Percentiles rank a stretch among this genome's conserved stretches.
Evolutionary conservation across 2,113 vertebrate genomes (phyloP).

Genomic region (Brachionichthys hirsutus): DNA sequence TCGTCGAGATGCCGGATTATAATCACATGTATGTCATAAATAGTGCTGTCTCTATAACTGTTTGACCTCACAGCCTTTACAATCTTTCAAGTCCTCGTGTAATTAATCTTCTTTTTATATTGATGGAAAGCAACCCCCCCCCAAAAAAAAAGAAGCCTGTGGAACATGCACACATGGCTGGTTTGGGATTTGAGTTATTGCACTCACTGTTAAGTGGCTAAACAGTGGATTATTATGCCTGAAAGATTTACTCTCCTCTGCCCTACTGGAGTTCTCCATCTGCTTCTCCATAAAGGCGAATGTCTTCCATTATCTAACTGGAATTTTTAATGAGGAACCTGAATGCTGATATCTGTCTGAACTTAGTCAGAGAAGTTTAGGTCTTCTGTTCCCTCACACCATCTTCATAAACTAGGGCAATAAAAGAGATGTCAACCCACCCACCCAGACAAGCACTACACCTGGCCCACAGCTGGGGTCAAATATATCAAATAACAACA

Average conservation of each 20-base stretch:
- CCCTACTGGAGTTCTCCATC: constrained; percentile 35
- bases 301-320: constrained; percentile 63
- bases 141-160: constrained; percentile 13
- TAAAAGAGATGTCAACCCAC: constrained; percentile 71
- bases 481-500: constrained; percentile 54
- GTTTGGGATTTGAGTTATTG: constrained; percentile 38
- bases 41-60: constrained; percentile 10
- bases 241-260: constrained; percentile 49
- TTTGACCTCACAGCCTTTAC: constrained; percentile 23
- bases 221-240: constrained; percentile 52
- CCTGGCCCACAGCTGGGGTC: constrained; percentile 46
- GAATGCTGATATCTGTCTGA: constrained; percentile 57
- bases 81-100: background rate
- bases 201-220: constrained; percentile 30
- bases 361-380: constrained; percentile 67
- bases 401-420: constrained; percentile 69
- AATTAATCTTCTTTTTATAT: constrained; percentile 10
- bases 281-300: constrained; percentile 50
- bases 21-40: constrained; percentile 28
- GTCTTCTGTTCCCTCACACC: constrained; percentile 61
- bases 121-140: constrained; percentile 30
- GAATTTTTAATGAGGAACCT: constrained; percentile 68
- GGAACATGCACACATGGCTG: constrained; percentile 11
- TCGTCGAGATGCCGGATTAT: constrained; percentile 15
- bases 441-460: constrained; percentile 48